phyloP scores from a whole-genome alignment of 2,888 invertebrate species.

The Conomelus anceps region DNA sequence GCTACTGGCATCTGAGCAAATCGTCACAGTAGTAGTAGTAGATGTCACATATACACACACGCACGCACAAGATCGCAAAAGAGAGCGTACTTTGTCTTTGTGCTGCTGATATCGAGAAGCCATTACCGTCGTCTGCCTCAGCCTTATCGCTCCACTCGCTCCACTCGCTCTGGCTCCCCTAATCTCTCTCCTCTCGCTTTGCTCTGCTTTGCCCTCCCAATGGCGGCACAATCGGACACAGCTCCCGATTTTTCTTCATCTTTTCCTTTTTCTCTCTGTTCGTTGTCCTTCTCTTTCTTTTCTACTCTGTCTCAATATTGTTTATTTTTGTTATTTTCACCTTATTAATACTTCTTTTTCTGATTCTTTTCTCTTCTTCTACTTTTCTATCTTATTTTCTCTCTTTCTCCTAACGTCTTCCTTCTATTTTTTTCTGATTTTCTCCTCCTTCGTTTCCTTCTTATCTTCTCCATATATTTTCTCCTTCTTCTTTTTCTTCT shows the following conservation, averaged over 20 bases:
- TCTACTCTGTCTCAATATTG: constrained; percentile 15
- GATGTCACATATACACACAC: not conserved
- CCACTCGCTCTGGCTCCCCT: too few species aligned
- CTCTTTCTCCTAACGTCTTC: constrained; percentile 11
- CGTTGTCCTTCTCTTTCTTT: not conserved
- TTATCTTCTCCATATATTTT: constrained; percentile 10
- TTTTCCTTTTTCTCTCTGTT: not conserved
- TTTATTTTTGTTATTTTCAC: not conserved
- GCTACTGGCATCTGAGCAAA: not conserved
- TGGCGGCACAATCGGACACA: not conserved
- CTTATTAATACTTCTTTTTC: not conserved
- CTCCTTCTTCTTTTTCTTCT: constrained; percentile 12
- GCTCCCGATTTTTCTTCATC: not conserved
- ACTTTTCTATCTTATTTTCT: constrained; percentile 11
- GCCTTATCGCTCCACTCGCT: not conserved
- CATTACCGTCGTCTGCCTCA: constrained; percentile 2
- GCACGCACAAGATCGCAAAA: not conserved
- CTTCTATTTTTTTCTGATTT: constrained; percentile 6
- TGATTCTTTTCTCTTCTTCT: constrained; percentile 4
- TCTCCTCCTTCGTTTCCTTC: not conserved
- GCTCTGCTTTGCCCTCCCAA: not conserved
- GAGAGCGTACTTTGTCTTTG: constrained; percentile 4
- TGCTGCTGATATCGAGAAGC: constrained; percentile 6
- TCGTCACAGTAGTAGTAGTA: not conserved
- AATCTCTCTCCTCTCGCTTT: not conserved